Percentiles rank a stretch among this genome's conserved stretches.
These are phyloP conservation scores for Chaetops frenatus DNA, from an alignment of 2,113 vertebrate genomes.

Conservation along the genomic window DNA sequence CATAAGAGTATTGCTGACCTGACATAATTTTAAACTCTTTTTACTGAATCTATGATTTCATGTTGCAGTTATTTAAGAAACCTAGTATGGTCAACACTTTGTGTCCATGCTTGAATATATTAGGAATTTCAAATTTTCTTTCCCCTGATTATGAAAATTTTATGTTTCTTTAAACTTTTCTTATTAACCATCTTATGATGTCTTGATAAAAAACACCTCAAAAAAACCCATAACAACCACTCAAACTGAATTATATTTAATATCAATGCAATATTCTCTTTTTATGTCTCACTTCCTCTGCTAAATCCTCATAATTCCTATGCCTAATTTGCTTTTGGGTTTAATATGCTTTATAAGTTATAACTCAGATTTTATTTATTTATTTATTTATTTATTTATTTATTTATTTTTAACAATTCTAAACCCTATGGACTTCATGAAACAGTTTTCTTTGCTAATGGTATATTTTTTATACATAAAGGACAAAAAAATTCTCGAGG, in stretches of 20 bases:
- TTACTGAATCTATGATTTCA: neutral
- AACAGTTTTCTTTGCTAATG: neutral
- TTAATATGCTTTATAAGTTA: neutral
- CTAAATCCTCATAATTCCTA: neutral
- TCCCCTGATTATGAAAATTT: neutral
- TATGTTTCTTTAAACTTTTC: neutral
- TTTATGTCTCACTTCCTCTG: neutral
- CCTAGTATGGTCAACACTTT: neutral
- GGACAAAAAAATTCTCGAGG: neutral
- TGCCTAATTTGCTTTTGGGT: neutral
- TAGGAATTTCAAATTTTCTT: neutral
- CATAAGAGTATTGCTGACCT: neutral
- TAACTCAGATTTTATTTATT: neutral
- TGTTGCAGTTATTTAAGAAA: neutral
- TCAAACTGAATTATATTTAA: neutral
- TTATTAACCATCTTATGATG: neutral
- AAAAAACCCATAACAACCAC: neutral
- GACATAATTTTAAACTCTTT: neutral
- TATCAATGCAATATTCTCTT: neutral
- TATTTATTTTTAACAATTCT: neutral
- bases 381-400: too few species aligned
- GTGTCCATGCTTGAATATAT: neutral
- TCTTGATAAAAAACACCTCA: neutral
- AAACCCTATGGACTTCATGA: neutral
- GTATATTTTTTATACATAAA: neutral